phyloP scores from a whole-genome alignment of 2,797 vertebrate genomes.

The Buceros bicornis region DNA sequence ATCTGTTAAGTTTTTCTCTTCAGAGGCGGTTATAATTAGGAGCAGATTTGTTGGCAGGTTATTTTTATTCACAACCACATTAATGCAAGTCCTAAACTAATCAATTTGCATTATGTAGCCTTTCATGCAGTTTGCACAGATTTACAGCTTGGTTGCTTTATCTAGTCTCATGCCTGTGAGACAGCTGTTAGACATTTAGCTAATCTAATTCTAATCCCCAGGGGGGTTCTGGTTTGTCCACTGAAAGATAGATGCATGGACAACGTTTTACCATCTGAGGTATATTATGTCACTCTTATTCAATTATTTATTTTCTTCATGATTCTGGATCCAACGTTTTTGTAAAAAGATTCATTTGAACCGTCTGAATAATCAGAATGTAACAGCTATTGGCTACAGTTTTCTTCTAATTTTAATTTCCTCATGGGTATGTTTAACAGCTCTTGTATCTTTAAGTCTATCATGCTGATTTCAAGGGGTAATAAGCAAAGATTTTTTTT shows the following conservation, averaged over 20 bases:
- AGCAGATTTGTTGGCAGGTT: slow-evolving; percentile 83
- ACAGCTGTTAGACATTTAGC: slow-evolving; percentile 82
- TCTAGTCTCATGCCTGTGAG: slow-evolving; percentile 75
- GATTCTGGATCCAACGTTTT: neutral
- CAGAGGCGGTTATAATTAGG: slow-evolving; percentile 86
- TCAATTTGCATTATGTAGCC: slow-evolving; percentile 80
- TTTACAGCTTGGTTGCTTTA: slow-evolving; percentile 82
- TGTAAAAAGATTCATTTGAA: slow-evolving; percentile 6
- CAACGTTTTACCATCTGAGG: neutral
- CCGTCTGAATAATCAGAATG: neutral
- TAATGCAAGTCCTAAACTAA: slow-evolving; percentile 82
- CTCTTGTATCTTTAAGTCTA: neutral
- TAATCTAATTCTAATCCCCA: slow-evolving; percentile 78
- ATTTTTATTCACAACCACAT: slow-evolving; percentile 80
- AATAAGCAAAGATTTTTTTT: neutral
- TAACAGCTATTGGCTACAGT: neutral
- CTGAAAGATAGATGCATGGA: slow-evolving; percentile 36
- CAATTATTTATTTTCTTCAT: neutral
- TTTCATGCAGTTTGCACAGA: slow-evolving; percentile 79
- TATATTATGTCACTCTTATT: neutral
- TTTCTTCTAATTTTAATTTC: slow-evolving; percentile 40
- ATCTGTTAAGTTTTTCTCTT: slow-evolving; percentile 80
- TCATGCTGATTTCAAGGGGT: neutral
- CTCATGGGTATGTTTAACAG: neutral
- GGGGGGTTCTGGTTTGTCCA: slow-evolving; percentile 56